Conservation (phyloP, 23 tunicate species). For the Corella eumyota region DNA sequence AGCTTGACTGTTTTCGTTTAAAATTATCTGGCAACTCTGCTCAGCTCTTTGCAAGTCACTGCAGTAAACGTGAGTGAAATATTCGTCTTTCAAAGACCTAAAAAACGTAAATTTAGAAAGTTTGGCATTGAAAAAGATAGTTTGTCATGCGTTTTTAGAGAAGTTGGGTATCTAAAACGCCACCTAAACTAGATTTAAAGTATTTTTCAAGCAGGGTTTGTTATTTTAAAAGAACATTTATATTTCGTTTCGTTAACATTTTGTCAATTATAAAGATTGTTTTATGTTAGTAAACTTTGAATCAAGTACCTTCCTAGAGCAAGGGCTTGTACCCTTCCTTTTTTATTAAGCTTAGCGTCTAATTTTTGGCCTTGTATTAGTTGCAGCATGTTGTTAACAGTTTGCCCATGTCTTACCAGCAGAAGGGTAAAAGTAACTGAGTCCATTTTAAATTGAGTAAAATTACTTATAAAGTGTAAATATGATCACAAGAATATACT, state of each 20-base stretch:
- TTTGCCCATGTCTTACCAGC: conserved; percentile 44
- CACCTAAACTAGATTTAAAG: no score
- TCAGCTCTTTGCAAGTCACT: conserved; percentile 22
- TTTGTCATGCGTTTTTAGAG: no score
- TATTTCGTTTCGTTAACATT: no score
- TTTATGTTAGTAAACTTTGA: no score
- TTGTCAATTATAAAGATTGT: no score
- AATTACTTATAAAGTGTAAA: no score
- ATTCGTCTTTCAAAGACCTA: conserved; percentile 19
- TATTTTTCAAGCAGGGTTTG: no score
- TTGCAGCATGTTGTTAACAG: conserved; percentile 13
- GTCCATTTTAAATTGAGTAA: no score
- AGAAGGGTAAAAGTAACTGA: not conserved
- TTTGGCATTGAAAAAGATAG: not conserved
- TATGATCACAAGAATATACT: no score
- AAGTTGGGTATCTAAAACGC: no score
- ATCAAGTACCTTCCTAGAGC: conserved; percentile 34
- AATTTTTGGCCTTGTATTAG: conserved; percentile 41
- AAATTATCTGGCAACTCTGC: conserved; percentile 8
- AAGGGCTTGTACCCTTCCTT: conserved; percentile 21
- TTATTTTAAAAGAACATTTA: no score
- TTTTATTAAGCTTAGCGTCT: conserved; percentile 23
- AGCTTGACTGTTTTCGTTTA: conserved; percentile 15
- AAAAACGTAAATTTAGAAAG: not conserved
- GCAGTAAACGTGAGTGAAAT: conserved; percentile 22